phyloP scores from a whole-genome alignment of 1,140 invertebrate species.

The Leptinotarsa defecta region DNA sequence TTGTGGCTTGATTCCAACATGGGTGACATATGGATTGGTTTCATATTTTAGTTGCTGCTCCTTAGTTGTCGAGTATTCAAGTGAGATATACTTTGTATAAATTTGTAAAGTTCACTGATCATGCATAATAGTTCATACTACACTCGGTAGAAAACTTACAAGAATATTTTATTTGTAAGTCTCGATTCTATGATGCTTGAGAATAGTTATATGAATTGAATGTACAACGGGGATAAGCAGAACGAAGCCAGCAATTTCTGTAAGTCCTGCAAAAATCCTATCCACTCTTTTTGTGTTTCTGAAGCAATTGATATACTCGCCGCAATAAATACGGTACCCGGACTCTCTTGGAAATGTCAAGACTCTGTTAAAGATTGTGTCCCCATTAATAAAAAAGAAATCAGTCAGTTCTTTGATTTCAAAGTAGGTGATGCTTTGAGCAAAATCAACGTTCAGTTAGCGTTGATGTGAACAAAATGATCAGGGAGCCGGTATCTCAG shows the following conservation, averaged over 20 bases:
- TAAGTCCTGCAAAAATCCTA: no score
- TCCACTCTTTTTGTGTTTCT: neutral
- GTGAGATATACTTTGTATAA: no score
- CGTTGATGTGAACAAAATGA: neutral
- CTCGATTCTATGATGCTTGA: neutral
- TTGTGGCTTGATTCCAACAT: no score
- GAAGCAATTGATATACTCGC: slow-evolving; percentile 9
- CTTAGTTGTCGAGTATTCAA: no score
- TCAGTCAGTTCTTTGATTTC: neutral
- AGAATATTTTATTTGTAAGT: neutral
- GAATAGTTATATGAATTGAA: slow-evolving; percentile 1
- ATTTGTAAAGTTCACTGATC: neutral
- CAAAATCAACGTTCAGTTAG: neutral
- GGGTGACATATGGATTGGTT: no score
- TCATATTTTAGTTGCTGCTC: no score
- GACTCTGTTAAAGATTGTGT: slow-evolving; percentile 3
- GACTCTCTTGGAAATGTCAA: slow-evolving; percentile 5
- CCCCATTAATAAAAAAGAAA: slow-evolving; percentile 6
- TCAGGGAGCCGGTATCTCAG: neutral
- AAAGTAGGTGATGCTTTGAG: slow-evolving; percentile 18
- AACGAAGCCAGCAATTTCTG: neutral
- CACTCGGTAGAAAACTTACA: neutral
- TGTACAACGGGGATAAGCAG: slow-evolving; percentile 6
- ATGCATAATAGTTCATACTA: neutral
- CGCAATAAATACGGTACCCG: slow-evolving; percentile 5